Evolutionary conservation across 2,888 invertebrate species (phyloP), one percentile per base, ranked within the genome.

Genomic region (Monochamus alternatus): DNA sequence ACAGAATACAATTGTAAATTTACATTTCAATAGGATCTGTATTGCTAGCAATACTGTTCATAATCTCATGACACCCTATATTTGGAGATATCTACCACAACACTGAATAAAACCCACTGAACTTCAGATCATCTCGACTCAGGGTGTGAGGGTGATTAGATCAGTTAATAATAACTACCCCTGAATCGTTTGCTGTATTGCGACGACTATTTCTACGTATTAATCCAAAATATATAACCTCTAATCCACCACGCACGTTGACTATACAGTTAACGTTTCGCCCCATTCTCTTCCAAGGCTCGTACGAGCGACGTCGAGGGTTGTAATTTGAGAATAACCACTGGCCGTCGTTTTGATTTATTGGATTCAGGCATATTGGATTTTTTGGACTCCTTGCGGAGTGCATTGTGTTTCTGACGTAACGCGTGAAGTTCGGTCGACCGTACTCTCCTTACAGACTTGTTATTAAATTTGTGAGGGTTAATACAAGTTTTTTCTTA

Each of bases 361-460:
- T 68, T 68, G 68, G 68, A 68, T 58, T 65, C 58, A 22, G 68
- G 44, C 8, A 8, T 68, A 59, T 38, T 68, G 58, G 68, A 22
- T 58, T 55, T 67, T 68, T 22, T 55, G 55, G 12, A 7, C 22
- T n/a, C 14, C 55, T n/a, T 7, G 55, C 3, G n/a, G n/a, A 55
- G 14, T 55, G 55, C 55, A 55, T 55, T 55, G 22, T 55, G 14
- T 55, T 14, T 55, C n/a, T 7, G 55, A 12, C 47, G n/a, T 14
- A 55, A 55, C n/a, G 55, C 55, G n/a, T 55, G 55, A 22, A n/a
- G n/a, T 38, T 38, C 38, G 38, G 38, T 38, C 38, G 38, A 2
- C 38, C 38, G 38, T 38, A 38, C 7, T 38, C 1, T 38, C 7
- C 38, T 4, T 38, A 7, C 7, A 38, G 38, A 38, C 38, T 4